phyloP scores from a whole-genome alignment of 2,797 vertebrate genomes.

The Furcifer pardalis region DNA sequence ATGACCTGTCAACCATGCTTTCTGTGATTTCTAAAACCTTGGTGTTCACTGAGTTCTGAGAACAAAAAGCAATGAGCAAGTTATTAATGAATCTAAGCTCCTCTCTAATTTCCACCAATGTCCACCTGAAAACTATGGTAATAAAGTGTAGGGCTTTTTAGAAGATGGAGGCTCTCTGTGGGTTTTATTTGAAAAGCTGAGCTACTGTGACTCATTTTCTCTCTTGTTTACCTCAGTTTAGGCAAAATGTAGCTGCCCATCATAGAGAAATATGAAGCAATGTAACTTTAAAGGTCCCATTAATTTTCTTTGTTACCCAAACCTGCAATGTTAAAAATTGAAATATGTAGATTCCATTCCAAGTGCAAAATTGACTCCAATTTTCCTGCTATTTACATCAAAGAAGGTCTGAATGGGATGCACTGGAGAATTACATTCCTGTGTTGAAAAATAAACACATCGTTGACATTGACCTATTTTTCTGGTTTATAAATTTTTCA shows the following conservation, averaged over 20 bases:
- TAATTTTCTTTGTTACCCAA: slow-evolving; percentile 76
- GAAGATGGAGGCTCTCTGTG: slow-evolving; percentile 64
- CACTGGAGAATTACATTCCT: slow-evolving; percentile 66
- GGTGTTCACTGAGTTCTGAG: slow-evolving; percentile 35
- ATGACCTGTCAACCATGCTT: slow-evolving; percentile 9
- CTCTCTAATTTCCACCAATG: slow-evolving; percentile 29
- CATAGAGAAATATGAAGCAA: slow-evolving; percentile 68
- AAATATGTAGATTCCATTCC: slow-evolving; percentile 66
- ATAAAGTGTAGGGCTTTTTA: slow-evolving; percentile 58
- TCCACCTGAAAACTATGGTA: slow-evolving; percentile 58
- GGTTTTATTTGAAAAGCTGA: slow-evolving; percentile 76
- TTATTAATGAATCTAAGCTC: slow-evolving; percentile 20
- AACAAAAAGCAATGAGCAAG: slow-evolving; percentile 43
- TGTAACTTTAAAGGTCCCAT: slow-evolving; percentile 73
- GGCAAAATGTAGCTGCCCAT: slow-evolving; percentile 58
- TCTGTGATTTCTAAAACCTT: slow-evolving; percentile 51
- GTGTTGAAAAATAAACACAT: slow-evolving; percentile 78
- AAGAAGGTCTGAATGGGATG: slow-evolving; percentile 60
- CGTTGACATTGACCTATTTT: slow-evolving; percentile 77
- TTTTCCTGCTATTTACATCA: slow-evolving; percentile 75
- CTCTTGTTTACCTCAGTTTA: slow-evolving; percentile 72
- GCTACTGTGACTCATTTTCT: slow-evolving; percentile 32
- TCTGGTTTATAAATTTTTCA: slow-evolving; percentile 71
- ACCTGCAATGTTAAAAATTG: slow-evolving; percentile 67
- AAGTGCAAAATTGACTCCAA: slow-evolving; percentile 51